Conservation (phyloP, 2,797 vertebrate species). For the Strix occidentalis region DNA sequence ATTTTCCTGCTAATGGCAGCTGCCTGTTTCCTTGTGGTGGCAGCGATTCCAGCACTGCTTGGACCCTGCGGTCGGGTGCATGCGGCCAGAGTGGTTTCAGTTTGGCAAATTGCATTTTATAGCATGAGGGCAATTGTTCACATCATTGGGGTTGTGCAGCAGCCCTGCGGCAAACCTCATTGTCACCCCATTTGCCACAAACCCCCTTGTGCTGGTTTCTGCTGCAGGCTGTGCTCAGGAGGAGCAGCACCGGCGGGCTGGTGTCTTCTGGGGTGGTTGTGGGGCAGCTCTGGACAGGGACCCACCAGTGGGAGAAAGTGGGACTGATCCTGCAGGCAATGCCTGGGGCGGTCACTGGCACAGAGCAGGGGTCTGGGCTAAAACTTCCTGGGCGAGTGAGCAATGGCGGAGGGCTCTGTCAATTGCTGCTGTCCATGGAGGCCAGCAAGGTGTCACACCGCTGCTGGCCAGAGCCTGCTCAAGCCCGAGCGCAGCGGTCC, state of each 20-base stretch:
- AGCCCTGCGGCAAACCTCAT: not conserved
- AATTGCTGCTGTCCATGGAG: not conserved
- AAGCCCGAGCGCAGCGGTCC: fast-evolving
- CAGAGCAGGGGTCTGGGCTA: fast-evolving
- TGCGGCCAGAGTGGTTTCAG: not conserved
- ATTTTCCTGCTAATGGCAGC: not conserved
- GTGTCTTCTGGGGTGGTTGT: fast-evolving
- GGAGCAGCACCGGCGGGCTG: fast-evolving
- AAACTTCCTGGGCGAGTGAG: not conserved
- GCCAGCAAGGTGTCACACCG: fast-evolving
- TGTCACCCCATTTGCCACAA: not conserved
- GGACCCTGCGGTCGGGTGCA: fast-evolving
- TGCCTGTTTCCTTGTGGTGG: not conserved
- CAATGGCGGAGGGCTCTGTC: not conserved
- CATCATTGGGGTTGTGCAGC: not conserved
- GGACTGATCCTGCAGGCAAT: fast-evolving
- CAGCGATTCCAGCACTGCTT: fast-evolving
- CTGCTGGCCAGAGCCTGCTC: not conserved
- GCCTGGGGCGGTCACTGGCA: fast-evolving
- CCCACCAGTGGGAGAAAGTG: fast-evolving
- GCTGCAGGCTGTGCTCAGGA: fast-evolving
- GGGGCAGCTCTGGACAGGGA: not conserved
- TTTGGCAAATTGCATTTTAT: not conserved
- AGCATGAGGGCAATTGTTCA: fast-evolving
- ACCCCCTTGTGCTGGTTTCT: not conserved